A percentile compares a stretch with the other conserved stretches of the same genome.
phyloP scores from a whole-genome alignment of 2,888 invertebrate genomes.

The Blera fallax region DNA sequence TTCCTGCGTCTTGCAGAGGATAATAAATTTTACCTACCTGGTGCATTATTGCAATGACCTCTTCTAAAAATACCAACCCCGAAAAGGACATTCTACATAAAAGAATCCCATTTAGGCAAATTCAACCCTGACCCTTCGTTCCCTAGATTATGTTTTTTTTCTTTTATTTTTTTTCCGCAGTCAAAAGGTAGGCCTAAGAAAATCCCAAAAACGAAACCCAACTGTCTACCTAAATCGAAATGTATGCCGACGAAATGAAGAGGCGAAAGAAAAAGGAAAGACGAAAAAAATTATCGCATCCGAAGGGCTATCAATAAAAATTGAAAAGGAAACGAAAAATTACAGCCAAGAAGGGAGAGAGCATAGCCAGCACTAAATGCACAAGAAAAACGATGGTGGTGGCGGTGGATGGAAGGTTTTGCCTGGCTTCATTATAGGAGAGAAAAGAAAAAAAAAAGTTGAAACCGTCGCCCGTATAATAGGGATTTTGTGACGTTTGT shows the following conservation, averaged over 20 bases:
- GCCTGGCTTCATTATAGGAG: constrained; percentile 27
- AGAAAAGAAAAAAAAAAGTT: constrained; percentile 9
- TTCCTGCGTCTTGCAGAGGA: constrained; percentile 17
- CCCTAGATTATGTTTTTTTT: constrained; percentile 43
- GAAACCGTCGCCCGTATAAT: constrained; percentile 55
- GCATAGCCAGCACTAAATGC: constrained; percentile 27
- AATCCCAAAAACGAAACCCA: constrained; percentile 41
- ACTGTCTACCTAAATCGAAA: constrained; percentile 59
- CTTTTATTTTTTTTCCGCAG: constrained; percentile 13
- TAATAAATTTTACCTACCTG: constrained; percentile 42
- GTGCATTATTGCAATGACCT: constrained; percentile 33
- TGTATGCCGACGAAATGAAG: constrained; percentile 13
- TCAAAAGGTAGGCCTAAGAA: constrained; percentile 34
- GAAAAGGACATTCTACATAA: constrained; percentile 44
- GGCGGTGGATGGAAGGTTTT: constrained; percentile 37
- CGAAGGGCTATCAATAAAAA: constrained; percentile 67
- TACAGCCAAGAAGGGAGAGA: constrained; percentile 37
- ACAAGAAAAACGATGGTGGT: constrained; percentile 31
- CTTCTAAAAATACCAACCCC: constrained; percentile 23
- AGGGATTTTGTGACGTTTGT: constrained; percentile 59
- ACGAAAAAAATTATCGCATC: constrained; percentile 50
- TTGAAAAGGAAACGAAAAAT: constrained; percentile 67
- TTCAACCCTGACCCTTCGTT: constrained; percentile 60
- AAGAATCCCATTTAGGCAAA: constrained; percentile 63
- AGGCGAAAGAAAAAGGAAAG: neutral